phyloP scores from a whole-genome alignment of 2,797 vertebrate species.

The Sebastes kiyomatsui region DNA sequence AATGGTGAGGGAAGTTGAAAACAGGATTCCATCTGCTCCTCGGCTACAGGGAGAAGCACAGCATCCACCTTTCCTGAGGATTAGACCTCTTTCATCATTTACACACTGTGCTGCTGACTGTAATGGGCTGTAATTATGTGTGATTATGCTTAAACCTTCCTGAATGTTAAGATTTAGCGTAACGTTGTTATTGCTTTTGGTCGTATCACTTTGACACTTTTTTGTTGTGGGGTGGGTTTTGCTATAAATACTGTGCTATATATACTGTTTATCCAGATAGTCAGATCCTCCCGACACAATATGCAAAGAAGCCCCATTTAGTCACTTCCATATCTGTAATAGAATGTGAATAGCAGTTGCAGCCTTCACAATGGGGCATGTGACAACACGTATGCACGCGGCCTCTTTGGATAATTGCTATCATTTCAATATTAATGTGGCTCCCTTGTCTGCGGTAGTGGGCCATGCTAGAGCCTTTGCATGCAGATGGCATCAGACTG shows the following conservation, averaged over 20 bases:
- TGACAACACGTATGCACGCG: conserved; percentile 45
- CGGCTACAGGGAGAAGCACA: conserved; percentile 6
- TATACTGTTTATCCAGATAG: background rate
- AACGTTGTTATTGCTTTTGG: too few species aligned
- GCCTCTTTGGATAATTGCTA: conserved; percentile 75
- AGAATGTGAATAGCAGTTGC: conserved; percentile 41
- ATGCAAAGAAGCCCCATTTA: background rate
- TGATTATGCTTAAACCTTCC: conserved; percentile 54
- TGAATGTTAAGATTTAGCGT: background rate
- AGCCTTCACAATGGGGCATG: conserved; percentile 39
- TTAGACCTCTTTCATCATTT: conserved; percentile 38
- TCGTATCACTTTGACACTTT: conserved; percentile 16
- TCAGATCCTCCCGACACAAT: conserved; percentile 4
- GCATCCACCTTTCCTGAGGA: conserved; percentile 39
- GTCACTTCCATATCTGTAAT: conserved; percentile 28
- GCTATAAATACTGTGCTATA: conserved; percentile 25
- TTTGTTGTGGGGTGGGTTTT: conserved; percentile 8
- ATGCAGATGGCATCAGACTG: conserved; percentile 80
- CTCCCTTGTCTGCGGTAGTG: conserved; percentile 67
- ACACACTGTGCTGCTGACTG: conserved; percentile 4
- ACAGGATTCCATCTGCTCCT: conserved; percentile 15
- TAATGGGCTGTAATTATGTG: conserved; percentile 55
- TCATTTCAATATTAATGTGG: conserved; percentile 80
- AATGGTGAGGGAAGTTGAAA: conserved; percentile 5
- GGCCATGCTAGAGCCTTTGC: conserved; percentile 58